Percentiles rank a stretch among this genome's conserved stretches.
These are phyloP conservation scores for Parazoanthus atlanticus DNA, from an alignment of 92 coral and sea anemone genomes.

Conservation along the genomic window DNA sequence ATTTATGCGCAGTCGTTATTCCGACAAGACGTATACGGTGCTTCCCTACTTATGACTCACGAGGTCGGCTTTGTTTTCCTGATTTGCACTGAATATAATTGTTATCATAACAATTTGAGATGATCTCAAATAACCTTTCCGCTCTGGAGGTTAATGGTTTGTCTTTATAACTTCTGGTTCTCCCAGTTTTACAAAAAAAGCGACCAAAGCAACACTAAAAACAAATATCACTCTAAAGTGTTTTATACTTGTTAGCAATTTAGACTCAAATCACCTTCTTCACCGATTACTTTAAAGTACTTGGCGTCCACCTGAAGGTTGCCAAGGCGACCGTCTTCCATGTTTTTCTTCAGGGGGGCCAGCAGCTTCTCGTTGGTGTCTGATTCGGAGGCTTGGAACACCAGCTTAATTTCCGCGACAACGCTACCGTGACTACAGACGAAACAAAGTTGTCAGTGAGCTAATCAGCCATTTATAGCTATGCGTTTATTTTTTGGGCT, in stretches of 20 bases:
- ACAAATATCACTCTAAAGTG: neutral
- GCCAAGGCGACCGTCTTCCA: constrained; percentile 20
- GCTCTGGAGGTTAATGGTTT: no score
- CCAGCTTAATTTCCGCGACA: constrained; percentile 1
- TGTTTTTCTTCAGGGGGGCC: neutral
- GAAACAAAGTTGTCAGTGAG: neutral
- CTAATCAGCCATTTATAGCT: no score
- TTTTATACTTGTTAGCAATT: neutral
- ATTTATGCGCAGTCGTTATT: no score
- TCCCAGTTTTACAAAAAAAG: neutral
- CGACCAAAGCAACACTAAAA: neutral
- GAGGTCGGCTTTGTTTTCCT: no score
- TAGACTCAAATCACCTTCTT: neutral
- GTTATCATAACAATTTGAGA: no score
- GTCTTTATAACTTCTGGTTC: no score
- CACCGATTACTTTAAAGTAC: neutral
- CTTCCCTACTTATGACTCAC: no score
- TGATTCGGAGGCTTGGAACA: neutral
- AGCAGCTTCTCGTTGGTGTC: neutral
- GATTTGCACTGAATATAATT: no score
- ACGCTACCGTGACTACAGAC: constrained; percentile 10
- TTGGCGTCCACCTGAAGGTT: constrained; percentile 1
- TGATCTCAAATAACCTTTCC: no score
- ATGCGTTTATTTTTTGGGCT: no score
- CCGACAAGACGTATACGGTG: no score